Conservation (phyloP, 2,797 vertebrate genomes). For the Alfaro cultratus region DNA sequence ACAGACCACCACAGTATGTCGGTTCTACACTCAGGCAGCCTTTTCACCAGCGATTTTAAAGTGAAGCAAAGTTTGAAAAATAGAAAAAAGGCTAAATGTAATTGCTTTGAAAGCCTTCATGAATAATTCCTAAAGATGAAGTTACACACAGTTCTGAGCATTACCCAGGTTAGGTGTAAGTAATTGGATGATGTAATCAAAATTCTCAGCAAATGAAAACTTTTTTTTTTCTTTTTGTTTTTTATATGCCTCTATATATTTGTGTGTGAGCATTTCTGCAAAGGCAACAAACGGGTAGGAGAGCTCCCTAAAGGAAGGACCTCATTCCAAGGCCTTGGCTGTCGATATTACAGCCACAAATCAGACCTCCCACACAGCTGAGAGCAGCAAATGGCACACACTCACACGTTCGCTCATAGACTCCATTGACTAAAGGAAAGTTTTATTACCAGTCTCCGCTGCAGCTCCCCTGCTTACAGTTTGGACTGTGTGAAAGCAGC, state of each 20-base stretch:
- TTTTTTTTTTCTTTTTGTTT: background rate
- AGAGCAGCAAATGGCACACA: slow-evolving; percentile 60
- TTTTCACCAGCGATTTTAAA: background rate
- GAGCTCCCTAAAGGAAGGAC: slow-evolving; percentile 72
- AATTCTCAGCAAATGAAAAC: slow-evolving; percentile 9
- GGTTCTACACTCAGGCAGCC: background rate
- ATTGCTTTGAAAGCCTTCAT: background rate
- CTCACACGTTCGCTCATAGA: slow-evolving; percentile 34
- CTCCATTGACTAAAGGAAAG: slow-evolving; percentile 60
- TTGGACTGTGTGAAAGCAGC: slow-evolving; percentile 22
- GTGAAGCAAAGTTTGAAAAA: background rate
- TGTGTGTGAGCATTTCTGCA: slow-evolving; percentile 35
- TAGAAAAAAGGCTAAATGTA: background rate
- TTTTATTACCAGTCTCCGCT: slow-evolving; percentile 68
- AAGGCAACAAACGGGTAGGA: slow-evolving; percentile 43
- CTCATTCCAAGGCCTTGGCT: slow-evolving; percentile 67
- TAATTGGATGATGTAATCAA: slow-evolving; percentile 14
- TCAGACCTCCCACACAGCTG: slow-evolving; percentile 72
- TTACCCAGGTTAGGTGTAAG: background rate
- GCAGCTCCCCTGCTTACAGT: slow-evolving; percentile 57
- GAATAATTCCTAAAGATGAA: slow-evolving; percentile 7
- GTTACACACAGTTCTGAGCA: background rate
- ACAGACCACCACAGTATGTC: too few species aligned
- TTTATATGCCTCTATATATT: slow-evolving; percentile 27
- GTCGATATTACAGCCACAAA: slow-evolving; percentile 80